phyloP scores from a whole-genome alignment of 2,888 invertebrate species.

The Coleophora flavipennella region DNA sequence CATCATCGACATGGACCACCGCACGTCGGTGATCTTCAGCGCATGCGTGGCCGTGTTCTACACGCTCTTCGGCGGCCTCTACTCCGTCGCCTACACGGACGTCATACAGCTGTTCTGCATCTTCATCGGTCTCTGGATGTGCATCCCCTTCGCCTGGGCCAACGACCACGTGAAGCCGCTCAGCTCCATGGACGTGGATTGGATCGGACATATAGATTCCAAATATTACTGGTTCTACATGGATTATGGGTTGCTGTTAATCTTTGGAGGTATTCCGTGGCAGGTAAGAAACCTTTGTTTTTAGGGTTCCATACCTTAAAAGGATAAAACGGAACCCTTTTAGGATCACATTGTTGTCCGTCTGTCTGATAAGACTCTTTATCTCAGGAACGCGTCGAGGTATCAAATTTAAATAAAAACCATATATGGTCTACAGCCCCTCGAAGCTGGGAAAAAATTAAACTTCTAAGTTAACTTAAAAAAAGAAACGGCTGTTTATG shows the following conservation, averaged over 20 bases:
- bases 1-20: slow-evolving; percentile 96
- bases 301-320: neutral
- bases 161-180: slow-evolving; percentile 89
- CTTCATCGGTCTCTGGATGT: slow-evolving; percentile 98
- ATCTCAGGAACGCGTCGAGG: too few species aligned
- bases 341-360: too few species aligned
- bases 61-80: slow-evolving; percentile 97
- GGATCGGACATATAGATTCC: slow-evolving; percentile 86
- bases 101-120: slow-evolving; percentile 98
- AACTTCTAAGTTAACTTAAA: too few species aligned
- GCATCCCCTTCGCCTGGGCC: slow-evolving; percentile 95
- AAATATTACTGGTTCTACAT: slow-evolving; percentile 86
- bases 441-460: too few species aligned
- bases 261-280: slow-evolving; percentile 98
- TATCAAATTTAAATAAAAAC: too few species aligned
- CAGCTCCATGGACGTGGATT: slow-evolving; percentile 87
- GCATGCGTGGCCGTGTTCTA: slow-evolving; percentile 97
- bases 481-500: too few species aligned
- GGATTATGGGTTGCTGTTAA: slow-evolving; percentile 89
- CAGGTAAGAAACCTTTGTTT: slow-evolving; percentile 72
- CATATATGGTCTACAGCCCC: too few species aligned
- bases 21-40: slow-evolving; percentile 93
- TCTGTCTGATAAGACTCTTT: too few species aligned
- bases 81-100: slow-evolving; percentile 98
- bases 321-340: too few species aligned